These are phyloP conservation scores for Pseudopodoces humilis DNA, from an alignment of 2,113 vertebrate species.

Conservation along the genomic window DNA sequence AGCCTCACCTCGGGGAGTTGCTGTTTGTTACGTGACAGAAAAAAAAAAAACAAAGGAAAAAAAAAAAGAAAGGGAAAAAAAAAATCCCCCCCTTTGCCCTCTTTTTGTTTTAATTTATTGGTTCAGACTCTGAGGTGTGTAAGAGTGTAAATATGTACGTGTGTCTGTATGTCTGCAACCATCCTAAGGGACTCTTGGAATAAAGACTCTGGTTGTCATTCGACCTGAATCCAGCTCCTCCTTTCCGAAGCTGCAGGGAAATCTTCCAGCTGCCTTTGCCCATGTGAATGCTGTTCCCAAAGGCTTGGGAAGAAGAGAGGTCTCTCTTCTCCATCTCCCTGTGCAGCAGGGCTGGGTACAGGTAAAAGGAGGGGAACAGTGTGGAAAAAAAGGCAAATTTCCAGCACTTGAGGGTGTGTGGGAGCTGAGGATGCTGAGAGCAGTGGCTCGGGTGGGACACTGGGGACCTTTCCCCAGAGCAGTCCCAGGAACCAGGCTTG, in stretches of 20 bases:
- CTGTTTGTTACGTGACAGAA: constrained; percentile 63
- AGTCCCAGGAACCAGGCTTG: background rate
- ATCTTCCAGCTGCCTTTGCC: background rate
- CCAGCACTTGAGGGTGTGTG: background rate
- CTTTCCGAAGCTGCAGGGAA: background rate
- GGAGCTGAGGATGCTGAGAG: background rate
- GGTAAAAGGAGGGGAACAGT: background rate
- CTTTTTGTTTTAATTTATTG: constrained; percentile 83
- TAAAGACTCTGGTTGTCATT: constrained; percentile 77
- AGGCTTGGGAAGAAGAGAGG: background rate
- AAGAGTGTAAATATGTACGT: constrained; percentile 80
- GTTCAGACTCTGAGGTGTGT: constrained; percentile 76
- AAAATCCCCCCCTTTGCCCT: background rate
- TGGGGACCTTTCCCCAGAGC: background rate
- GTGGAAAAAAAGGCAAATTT: background rate
- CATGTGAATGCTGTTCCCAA: background rate
- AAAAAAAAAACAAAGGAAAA: background rate
- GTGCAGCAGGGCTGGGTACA: background rate
- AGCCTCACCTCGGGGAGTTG: constrained; percentile 48
- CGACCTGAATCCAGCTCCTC: constrained; percentile 43
- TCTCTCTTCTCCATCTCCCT: background rate
- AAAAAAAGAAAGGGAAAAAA: background rate
- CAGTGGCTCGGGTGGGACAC: accelerated
- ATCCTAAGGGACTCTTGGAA: constrained; percentile 74
- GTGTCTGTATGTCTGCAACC: constrained; percentile 79